phyloP scores from a whole-genome alignment of 2,888 invertebrate genomes.

The Augochlorella aurata region DNA sequence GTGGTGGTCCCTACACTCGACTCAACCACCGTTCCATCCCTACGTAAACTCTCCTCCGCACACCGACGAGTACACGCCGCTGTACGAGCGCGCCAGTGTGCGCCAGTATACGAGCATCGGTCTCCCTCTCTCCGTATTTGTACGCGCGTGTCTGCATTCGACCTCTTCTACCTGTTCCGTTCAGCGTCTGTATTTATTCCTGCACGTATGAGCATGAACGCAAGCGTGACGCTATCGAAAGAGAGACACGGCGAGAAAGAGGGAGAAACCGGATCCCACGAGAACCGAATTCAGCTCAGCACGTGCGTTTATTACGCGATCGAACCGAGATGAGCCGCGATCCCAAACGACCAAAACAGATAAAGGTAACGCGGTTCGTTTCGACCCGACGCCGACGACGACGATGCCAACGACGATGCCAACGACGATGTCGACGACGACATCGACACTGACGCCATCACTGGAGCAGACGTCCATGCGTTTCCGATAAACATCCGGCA shows the following conservation, averaged over 20 bases:
- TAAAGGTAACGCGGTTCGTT: constrained; percentile 31
- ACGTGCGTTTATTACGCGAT: constrained; percentile 46
- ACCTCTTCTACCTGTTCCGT: constrained; percentile 19
- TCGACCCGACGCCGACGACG: constrained; percentile 36
- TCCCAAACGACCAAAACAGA: constrained; percentile 11
- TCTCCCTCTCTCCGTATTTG: constrained; percentile 12
- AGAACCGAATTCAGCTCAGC: constrained; percentile 68
- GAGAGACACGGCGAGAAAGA: constrained; percentile 20
- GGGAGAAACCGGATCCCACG: constrained; percentile 51
- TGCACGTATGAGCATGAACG: constrained; percentile 21
- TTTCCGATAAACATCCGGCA: not conserved
- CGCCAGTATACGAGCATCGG: not conserved
- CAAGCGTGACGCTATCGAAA: constrained; percentile 24
- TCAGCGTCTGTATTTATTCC: constrained; percentile 36
- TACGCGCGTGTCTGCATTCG: constrained; percentile 4
- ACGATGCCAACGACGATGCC: not conserved
- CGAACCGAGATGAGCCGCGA: constrained; percentile 39
- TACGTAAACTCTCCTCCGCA: constrained; percentile 54
- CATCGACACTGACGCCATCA: not conserved
- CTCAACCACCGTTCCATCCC: constrained; percentile 49
- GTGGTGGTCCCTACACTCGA: constrained; percentile 42
- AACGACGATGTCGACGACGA: not conserved
- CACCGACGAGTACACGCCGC: constrained; percentile 9
- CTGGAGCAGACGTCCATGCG: not conserved
- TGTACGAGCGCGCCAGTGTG: not conserved